A percentile compares a stretch with the other conserved stretches of the same genome.
phyloP scores from a whole-genome alignment of 2,888 invertebrate genomes.

The Tetragnatha montana region DNA sequence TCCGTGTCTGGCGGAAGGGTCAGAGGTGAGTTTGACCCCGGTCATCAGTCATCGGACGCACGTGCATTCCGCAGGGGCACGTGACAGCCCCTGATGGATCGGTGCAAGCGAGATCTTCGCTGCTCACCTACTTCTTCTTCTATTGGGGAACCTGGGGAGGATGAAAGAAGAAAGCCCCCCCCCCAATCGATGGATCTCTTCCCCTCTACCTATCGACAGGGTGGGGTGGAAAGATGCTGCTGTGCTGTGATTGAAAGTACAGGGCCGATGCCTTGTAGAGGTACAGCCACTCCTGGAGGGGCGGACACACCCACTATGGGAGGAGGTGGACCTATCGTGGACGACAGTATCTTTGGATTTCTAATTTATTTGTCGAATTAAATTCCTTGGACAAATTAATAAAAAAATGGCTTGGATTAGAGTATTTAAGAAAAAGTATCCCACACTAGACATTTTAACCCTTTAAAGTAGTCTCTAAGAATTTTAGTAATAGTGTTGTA shows the following conservation, averaged over 20 bases:
- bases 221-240: background rate
- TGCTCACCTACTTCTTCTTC: conserved; percentile 24
- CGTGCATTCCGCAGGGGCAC: conserved; percentile 63
- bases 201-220: conserved; percentile 2
- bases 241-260: background rate
- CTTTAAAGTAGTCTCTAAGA: too few relatives aligned
- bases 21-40: conserved; percentile 69
- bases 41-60: conserved; percentile 70
- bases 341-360: too few relatives aligned
- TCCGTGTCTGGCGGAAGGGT: conserved; percentile 52
- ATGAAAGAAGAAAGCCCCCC: background rate
- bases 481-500: too few relatives aligned
- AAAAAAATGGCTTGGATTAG: too few relatives aligned
- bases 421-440: too few relatives aligned
- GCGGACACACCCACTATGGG: too few relatives aligned
- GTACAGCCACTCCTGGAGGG: too few relatives aligned
- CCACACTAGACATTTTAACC: too few relatives aligned
- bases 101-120: conserved; percentile 55
- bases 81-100: conserved; percentile 69
- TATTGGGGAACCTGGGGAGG: conserved; percentile 6
- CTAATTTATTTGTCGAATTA: too few relatives aligned
- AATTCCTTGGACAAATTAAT: too few relatives aligned
- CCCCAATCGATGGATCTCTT: conserved; percentile 20
- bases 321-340: too few relatives aligned
- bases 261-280: background rate